Conservation (phyloP, 30 jellyfish, hydroid and myxozoan genomes). For the Aurelia coerulea region DNA sequence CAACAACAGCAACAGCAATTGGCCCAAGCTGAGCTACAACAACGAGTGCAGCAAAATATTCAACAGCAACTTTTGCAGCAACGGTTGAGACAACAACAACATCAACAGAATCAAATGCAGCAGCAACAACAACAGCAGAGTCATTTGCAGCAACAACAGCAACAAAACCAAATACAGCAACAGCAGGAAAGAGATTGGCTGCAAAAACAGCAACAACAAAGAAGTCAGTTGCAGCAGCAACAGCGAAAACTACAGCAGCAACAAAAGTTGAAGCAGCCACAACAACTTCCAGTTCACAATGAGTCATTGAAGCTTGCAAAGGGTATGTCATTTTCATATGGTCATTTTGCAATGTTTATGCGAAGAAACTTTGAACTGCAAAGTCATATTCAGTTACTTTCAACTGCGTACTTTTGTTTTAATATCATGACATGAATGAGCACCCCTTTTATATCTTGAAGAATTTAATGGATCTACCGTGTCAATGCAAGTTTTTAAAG, state of each 20-base stretch:
- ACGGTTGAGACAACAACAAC: background rate
- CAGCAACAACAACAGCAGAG: background rate
- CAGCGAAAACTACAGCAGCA: constrained; percentile 1
- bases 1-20: constrained; percentile 50
- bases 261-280: constrained; percentile 28
- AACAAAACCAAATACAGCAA: background rate
- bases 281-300: background rate
- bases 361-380: no score
- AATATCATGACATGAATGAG: no score
- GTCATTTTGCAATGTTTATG: no score
- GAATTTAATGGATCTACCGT: no score
- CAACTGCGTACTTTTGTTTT: no score
- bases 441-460: no score
- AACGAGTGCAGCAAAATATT: constrained; percentile 16
- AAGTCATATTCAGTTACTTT: no score
- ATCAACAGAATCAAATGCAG: background rate
- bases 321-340: no score
- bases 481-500: no score
- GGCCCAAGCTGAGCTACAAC: background rate
- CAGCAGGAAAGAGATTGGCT: background rate
- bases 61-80: background rate
- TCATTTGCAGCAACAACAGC: background rate
- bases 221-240: background rate
- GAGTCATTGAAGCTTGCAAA: no score
- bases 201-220: background rate